A percentile compares a stretch with the other conserved stretches of the same genome.
Conservation (phyloP, 1,140 invertebrate genomes). For the Helicoverpa zea region DNA sequence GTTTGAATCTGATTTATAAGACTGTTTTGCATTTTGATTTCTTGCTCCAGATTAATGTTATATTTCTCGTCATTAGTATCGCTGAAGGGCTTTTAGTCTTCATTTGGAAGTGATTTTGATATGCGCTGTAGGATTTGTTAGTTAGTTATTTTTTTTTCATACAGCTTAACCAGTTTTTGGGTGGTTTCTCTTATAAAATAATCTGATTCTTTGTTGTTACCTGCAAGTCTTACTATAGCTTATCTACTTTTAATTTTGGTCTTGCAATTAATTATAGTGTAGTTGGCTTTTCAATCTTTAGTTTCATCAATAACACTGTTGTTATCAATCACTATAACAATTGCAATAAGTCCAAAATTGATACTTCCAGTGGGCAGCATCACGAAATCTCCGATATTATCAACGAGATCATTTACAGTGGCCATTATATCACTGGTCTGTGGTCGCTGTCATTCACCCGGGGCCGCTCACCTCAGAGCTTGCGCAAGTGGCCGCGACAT, state of each 20-base stretch:
- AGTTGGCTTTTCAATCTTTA: too few relatives aligned
- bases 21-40: constrained; percentile 13
- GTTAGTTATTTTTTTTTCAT: too few relatives aligned
- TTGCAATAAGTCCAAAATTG: too few relatives aligned
- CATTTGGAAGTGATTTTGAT: neutral
- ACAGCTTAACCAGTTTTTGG: too few relatives aligned
- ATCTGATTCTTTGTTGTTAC: too few relatives aligned
- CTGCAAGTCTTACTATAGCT: neutral
- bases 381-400: constrained; percentile 32
- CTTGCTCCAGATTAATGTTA: constrained; percentile 16
- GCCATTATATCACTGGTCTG: constrained; percentile 36
- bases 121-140: neutral
- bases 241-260: neutral
- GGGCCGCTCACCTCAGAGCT: constrained; percentile 31
- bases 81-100: neutral
- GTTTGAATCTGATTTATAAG: constrained; percentile 22
- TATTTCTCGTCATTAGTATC: neutral
- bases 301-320: too few relatives aligned
- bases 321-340: too few relatives aligned
- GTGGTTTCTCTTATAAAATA: too few relatives aligned
- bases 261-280: too few relatives aligned
- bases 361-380: constrained; percentile 12
- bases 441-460: constrained; percentile 39
- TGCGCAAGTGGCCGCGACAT: constrained; percentile 34
- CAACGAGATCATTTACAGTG: constrained; percentile 26